Evolutionary conservation across 53 echinoderm and acorn worm species (phyloP), one percentile per base, ranked within the genome.

Genomic region (Temnopleurus reevesii): DNA sequence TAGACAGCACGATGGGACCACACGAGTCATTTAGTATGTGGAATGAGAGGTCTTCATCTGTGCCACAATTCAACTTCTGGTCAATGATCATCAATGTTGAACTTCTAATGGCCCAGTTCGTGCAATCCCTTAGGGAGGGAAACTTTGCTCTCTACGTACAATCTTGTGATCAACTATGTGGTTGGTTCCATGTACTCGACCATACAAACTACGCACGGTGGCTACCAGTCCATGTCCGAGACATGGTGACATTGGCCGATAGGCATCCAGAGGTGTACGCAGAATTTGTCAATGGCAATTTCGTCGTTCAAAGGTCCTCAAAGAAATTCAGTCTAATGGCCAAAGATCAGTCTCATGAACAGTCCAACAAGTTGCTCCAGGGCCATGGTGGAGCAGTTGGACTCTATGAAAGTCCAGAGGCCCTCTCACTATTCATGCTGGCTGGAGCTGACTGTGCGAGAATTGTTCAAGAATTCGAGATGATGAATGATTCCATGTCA

Each of bases 191-290:
- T 49, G 47, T 47, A 18, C 81, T 95, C 19, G 65, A 95, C 53
- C 91, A 93, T 47, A 89, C 81, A 4, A 46, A 93, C 54, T 95
- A 95, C 54, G 81, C 95, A 12, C 13, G 95, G n/a, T 95, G 95
- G 93, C 18, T 95, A 0, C 41, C 95, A 15, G 90, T 95, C 8
- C 93, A 95, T 45, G 23, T 93, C 2, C 41, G 91, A 12, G 90
- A 91, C 80, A 91, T 93, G 93, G 15, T 12, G 8, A 60, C 21
- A 36, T 89, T 94, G 0, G 49, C 53, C 12, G 35, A 6, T 4
- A 91, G 25, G 18, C 55, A 77, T 34, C 92, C 92, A 61, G 89
- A 91, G 82, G 91, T 94, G 34, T 15, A 28, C 7, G n/a, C 5
- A 46, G 66, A 92, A 53, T 91, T 93, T 84, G 17, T 8, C 24